Evolutionary conservation across 2,113 vertebrate genomes (phyloP).

Genomic region (Ellobius talpinus): DNA sequence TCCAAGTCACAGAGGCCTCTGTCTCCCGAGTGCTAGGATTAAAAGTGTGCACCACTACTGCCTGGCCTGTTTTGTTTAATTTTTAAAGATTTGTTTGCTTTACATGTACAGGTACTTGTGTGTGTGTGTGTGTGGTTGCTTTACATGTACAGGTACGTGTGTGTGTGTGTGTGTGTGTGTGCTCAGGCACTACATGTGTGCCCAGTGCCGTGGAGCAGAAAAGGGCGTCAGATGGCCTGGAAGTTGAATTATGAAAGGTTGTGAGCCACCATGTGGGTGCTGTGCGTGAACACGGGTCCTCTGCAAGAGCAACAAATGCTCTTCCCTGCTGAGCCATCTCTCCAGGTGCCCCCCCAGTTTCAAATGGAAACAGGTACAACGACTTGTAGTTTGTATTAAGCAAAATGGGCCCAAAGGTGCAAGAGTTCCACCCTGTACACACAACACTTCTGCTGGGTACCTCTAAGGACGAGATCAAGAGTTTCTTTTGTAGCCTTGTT

Average conservation of each 20-base stretch:
- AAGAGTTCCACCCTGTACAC: background rate
- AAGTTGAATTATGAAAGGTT: background rate
- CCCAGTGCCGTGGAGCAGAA: background rate
- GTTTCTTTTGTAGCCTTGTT: background rate
- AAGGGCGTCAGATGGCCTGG: background rate
- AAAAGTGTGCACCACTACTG: background rate
- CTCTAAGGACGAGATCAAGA: background rate
- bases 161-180: no score
- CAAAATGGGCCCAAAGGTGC: background rate
- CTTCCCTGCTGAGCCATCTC: background rate
- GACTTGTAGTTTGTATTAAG: background rate
- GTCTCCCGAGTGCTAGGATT: background rate
- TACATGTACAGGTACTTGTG: no score
- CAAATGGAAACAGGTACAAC: background rate
- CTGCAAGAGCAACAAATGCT: background rate
- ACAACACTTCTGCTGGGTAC: rapidly evolving
- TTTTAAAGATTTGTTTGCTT: background rate
- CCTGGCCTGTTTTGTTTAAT: background rate
- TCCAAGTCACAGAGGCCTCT: background rate
- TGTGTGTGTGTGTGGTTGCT: no score
- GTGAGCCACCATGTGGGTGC: no score
- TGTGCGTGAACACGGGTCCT: background rate
- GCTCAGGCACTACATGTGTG: no score
- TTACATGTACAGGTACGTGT: no score
- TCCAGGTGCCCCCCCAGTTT: background rate